phyloP scores from a whole-genome alignment of 2,888 invertebrate species.

The Caenorhabditis sp. region DNA sequence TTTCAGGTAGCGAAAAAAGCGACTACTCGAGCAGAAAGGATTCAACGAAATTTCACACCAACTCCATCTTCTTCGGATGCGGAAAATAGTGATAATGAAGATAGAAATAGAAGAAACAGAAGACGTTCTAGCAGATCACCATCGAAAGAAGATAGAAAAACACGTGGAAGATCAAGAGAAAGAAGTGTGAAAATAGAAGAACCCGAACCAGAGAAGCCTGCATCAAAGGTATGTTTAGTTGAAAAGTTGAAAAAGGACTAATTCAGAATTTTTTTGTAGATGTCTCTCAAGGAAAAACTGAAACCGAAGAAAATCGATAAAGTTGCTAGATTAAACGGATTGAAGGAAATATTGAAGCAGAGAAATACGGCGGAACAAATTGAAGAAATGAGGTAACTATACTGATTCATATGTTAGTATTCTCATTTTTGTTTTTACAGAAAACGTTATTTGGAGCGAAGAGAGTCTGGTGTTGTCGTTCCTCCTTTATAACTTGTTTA shows the following conservation, averaged over 20 bases:
- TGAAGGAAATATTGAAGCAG: slow-evolving; percentile 53
- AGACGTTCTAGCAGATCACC: slow-evolving; percentile 11
- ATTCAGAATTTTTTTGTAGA: neutral
- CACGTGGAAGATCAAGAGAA: slow-evolving; percentile 15
- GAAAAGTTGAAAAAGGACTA: too few relatives aligned
- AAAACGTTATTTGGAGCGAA: slow-evolving; percentile 46
- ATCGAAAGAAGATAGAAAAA: neutral
- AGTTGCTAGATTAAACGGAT: slow-evolving; percentile 31
- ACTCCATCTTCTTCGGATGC: slow-evolving; percentile 50
- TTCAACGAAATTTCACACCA: slow-evolving; percentile 55
- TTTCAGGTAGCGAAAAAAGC: slow-evolving; percentile 36
- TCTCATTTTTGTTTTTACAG: slow-evolving; percentile 11
- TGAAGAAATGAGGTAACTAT: slow-evolving; percentile 20
- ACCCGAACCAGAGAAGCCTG: neutral
- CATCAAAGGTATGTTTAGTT: slow-evolving; percentile 2
- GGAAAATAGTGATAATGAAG: slow-evolving; percentile 17
- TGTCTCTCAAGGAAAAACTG: slow-evolving; percentile 32
- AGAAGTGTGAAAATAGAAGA: neutral
- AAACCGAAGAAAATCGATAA: slow-evolving; percentile 37
- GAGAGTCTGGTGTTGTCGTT: slow-evolving; percentile 35
- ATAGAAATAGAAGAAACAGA: slow-evolving; percentile 13
- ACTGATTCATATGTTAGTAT: neutral
- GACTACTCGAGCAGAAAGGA: slow-evolving; percentile 35
- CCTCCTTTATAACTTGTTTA: slow-evolving; percentile 32
- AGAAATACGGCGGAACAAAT: slow-evolving; percentile 51